Evolutionary conservation across 1,140 invertebrate species (phyloP).

Genomic region (Philotrypesis tridentata): DNA sequence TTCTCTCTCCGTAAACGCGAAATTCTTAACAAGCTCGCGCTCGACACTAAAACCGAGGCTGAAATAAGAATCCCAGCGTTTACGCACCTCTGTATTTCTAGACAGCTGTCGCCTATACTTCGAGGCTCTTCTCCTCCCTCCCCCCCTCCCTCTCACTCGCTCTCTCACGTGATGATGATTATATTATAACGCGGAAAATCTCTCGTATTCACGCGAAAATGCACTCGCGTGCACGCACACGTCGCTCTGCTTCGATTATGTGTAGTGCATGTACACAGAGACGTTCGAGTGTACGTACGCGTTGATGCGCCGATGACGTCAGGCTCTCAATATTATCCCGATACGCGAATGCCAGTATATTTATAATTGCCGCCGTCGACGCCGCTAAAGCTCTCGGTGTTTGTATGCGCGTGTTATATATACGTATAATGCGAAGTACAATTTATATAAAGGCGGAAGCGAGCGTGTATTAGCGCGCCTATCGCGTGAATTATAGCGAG

Average conservation of each 20-base stretch:
- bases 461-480: neutral
- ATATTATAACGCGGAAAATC: too few species aligned
- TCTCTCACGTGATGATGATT: neutral
- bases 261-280: neutral
- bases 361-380: constrained; percentile 20
- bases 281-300: neutral
- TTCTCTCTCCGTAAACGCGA: neutral
- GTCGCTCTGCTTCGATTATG: too few species aligned
- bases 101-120: neutral
- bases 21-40: neutral
- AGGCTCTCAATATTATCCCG: neutral
- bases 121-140: neutral
- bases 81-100: neutral
- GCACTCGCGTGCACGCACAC: too few species aligned
- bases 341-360: constrained; percentile 27
- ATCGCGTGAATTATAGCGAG: neutral
- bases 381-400: too few species aligned
- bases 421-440: neutral
- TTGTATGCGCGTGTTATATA: too few species aligned
- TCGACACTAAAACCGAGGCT: neutral
- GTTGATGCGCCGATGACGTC: neutral
- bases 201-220: neutral
- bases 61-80: constrained; percentile 1
- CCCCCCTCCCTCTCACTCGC: too few species aligned
- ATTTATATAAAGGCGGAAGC: neutral